phyloP scores from a whole-genome alignment of 2,888 invertebrate species.

The Dryococelus australis region DNA sequence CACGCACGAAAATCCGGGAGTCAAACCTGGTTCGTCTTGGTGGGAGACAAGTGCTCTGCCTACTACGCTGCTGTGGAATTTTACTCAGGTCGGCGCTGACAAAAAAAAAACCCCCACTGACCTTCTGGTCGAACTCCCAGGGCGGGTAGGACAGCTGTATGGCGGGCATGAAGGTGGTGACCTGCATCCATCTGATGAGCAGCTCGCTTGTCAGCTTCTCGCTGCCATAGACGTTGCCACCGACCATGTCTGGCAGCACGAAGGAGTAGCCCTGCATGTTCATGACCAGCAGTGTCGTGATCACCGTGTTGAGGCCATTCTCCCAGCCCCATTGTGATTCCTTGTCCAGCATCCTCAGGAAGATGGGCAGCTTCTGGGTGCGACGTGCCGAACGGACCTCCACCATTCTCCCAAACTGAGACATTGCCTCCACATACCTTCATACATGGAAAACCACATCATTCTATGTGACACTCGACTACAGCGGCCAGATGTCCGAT shows the following conservation, averaged over 20 bases:
- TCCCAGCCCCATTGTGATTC: conserved; percentile 72
- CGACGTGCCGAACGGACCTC: conserved; percentile 76
- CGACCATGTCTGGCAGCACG: conserved; percentile 83
- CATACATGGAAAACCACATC: conserved; percentile 38
- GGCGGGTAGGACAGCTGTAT: conserved; percentile 83
- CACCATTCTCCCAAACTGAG: conserved; percentile 68
- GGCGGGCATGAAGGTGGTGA: conserved; percentile 77
- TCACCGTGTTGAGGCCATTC: conserved; percentile 75
- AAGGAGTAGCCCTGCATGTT: conserved; percentile 72
- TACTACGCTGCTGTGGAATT: no score
- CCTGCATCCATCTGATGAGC: conserved; percentile 81
- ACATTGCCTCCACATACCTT: conserved; percentile 65
- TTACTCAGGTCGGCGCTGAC: no score
- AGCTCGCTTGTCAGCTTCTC: conserved; percentile 68
- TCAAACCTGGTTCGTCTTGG: no score
- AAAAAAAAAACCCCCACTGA: conserved; percentile 40
- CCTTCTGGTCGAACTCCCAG: conserved; percentile 76
- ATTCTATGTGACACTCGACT: background rate
- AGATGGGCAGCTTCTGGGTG: conserved; percentile 74
- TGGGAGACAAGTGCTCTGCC: no score
- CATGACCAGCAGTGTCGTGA: conserved; percentile 74
- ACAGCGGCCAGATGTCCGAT: background rate
- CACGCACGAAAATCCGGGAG: no score
- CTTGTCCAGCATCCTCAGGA: conserved; percentile 81
- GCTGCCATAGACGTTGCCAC: conserved; percentile 71